These are phyloP conservation scores for Elysia crispata DNA, from an alignment of 2,888 invertebrate species.

Conservation along the genomic window DNA sequence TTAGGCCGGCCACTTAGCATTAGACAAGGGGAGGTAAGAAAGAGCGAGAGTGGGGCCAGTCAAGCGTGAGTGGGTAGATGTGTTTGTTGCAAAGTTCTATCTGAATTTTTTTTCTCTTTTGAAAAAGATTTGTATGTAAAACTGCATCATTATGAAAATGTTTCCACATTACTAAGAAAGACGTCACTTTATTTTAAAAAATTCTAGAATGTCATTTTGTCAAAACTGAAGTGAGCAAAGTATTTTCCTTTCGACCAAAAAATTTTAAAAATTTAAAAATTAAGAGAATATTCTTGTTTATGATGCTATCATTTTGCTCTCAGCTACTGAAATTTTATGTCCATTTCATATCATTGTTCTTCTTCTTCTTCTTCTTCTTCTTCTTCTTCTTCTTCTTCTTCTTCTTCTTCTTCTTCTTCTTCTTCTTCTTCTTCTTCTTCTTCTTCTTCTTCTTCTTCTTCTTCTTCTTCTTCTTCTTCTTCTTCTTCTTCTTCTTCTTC, in stretches of 20 bases:
- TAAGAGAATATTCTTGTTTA: conserved; percentile 3
- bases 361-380: not conserved
- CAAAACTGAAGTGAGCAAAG: conserved; percentile 4
- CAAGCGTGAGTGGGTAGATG: too few relatives aligned
- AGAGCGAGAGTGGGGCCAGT: too few relatives aligned
- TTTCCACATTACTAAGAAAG: too few relatives aligned
- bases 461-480: conserved; percentile 12
- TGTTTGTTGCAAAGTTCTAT: too few relatives aligned
- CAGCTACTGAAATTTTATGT: not conserved
- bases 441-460: conserved; percentile 34
- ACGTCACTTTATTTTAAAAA: too few relatives aligned
- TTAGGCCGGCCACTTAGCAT: too few relatives aligned
- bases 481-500: not conserved
- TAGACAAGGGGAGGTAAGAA: too few relatives aligned
- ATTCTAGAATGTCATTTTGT: not conserved
- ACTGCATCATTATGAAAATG: too few relatives aligned
- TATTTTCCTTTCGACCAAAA: not conserved
- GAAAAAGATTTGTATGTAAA: too few relatives aligned
- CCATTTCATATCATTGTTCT: not conserved
- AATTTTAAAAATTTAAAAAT: not conserved
- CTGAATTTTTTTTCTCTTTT: too few relatives aligned
- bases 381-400: conserved; percentile 33
- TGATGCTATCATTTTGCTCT: not conserved
- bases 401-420: conserved; percentile 34
- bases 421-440: conserved; percentile 34